Conservation (phyloP, 2,888 invertebrate genomes). For the Nasonovia ribisnigri region DNA sequence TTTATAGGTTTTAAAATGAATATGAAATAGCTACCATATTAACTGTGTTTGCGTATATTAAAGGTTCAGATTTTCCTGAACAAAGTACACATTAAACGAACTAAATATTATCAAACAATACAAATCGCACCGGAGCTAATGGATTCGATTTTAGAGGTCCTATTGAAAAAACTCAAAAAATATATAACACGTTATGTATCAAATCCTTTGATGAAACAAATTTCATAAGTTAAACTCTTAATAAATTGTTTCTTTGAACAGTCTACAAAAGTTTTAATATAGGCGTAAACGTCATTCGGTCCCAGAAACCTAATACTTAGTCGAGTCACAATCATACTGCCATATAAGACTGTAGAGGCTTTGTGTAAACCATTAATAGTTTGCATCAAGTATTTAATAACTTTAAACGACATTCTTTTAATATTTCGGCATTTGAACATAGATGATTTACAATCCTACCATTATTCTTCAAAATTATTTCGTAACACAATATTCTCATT, state of each 20-base stretch:
- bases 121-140: background rate
- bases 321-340: background rate
- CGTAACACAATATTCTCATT: background rate
- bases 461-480: background rate
- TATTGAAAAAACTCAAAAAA: background rate
- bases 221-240: background rate
- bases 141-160: background rate
- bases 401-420: background rate
- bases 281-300: background rate
- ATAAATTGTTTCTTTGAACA: conserved; percentile 15
- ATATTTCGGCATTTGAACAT: background rate
- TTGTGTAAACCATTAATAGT: background rate
- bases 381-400: conserved; percentile 1
- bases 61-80: background rate
- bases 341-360: background rate
- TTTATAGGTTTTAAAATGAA: background rate
- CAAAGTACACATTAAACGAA: background rate
- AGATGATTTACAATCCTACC: background rate
- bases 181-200: background rate
- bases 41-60: background rate
- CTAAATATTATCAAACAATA: background rate
- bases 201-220: background rate
- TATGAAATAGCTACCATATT: background rate
- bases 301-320: background rate
- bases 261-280: background rate